Percentiles rank a stretch among this genome's conserved stretches.
These are phyloP conservation scores for Epicampocera succincta DNA, from an alignment of 2,888 invertebrate species.

Conservation along the genomic window DNA sequence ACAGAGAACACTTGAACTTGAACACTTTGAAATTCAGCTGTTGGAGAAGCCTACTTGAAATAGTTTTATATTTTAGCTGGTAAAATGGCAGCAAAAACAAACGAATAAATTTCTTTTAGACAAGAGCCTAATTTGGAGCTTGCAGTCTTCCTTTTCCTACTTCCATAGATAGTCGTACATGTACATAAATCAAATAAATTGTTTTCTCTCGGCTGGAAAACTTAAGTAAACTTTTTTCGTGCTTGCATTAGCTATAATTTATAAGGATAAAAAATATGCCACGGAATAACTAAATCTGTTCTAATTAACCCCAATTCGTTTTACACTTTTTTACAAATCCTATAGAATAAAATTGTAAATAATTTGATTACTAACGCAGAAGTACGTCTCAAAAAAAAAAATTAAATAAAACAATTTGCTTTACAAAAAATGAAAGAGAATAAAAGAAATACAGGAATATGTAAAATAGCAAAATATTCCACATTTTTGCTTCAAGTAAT, in stretches of 20 bases:
- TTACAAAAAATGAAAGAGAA: too few species aligned
- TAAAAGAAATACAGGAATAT: too few species aligned
- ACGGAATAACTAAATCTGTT: slow-evolving; percentile 30
- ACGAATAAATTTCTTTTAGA: slow-evolving; percentile 40
- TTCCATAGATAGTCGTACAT: not conserved
- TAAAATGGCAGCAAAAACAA: not conserved
- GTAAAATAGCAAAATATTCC: too few species aligned
- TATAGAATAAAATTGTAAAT: slow-evolving; percentile 42
- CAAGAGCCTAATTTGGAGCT: slow-evolving; percentile 46
- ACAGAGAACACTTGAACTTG: slow-evolving; percentile 24
- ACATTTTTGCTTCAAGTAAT: too few species aligned
- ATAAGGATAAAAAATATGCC: slow-evolving; percentile 4
- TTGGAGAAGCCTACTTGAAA: slow-evolving; percentile 28
- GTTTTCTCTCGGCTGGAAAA: slow-evolving; percentile 15
- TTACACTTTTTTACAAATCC: slow-evolving; percentile 8
- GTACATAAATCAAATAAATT: not conserved
- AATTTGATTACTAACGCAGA: slow-evolving; percentile 24
- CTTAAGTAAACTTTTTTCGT: not conserved
- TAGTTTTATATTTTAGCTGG: slow-evolving; percentile 47
- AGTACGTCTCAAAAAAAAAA: too few species aligned
- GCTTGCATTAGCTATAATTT: slow-evolving; percentile 49
- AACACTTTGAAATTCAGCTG: slow-evolving; percentile 25
- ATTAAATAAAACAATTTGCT: not conserved
- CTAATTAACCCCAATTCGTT: slow-evolving; percentile 34
- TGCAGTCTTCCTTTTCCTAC: slow-evolving; percentile 34